Evolutionary conservation across 2,888 invertebrate species (phyloP).

Genomic region (Anoplius nigerrimus): DNA sequence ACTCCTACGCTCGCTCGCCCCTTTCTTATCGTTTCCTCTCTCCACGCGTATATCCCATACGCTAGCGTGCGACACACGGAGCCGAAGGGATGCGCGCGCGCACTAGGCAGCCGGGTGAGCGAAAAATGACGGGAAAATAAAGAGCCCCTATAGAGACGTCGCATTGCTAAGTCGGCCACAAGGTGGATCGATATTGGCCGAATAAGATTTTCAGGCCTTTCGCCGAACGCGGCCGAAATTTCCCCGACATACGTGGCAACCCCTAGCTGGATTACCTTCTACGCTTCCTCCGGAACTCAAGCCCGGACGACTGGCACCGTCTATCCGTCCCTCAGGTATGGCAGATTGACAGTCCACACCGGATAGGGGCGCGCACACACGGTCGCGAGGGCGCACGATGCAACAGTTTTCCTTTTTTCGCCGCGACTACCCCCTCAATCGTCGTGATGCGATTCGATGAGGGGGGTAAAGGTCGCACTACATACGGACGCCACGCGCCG

Average conservation of each 20-base stretch:
- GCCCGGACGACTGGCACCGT: too few relatives aligned
- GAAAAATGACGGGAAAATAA: constrained; percentile 18
- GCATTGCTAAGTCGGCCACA: constrained; percentile 15
- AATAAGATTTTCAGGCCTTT: constrained; percentile 6
- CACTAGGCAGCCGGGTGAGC: background rate
- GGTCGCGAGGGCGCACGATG: constrained; percentile 12
- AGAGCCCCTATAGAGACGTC: constrained; percentile 22
- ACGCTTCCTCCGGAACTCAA: too few relatives aligned
- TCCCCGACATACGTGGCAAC: background rate
- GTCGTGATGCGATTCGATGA: background rate
- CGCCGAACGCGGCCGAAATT: too few relatives aligned
- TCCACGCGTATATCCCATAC: constrained; percentile 2
- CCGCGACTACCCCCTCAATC: background rate
- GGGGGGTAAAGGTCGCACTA: constrained; percentile 27
- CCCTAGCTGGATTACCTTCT: too few relatives aligned
- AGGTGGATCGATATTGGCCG: constrained; percentile 13
- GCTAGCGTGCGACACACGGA: background rate
- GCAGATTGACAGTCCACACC: background rate
- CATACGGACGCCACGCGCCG: constrained; percentile 4
- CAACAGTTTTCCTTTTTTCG: constrained; percentile 20
- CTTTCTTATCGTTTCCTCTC: background rate
- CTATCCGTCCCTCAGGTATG: too few relatives aligned
- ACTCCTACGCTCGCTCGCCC: background rate
- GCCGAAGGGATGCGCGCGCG: too few relatives aligned
- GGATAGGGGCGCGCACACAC: too few relatives aligned